phyloP scores from a whole-genome alignment of 1,140 invertebrate species.

The Tribolium madens region DNA sequence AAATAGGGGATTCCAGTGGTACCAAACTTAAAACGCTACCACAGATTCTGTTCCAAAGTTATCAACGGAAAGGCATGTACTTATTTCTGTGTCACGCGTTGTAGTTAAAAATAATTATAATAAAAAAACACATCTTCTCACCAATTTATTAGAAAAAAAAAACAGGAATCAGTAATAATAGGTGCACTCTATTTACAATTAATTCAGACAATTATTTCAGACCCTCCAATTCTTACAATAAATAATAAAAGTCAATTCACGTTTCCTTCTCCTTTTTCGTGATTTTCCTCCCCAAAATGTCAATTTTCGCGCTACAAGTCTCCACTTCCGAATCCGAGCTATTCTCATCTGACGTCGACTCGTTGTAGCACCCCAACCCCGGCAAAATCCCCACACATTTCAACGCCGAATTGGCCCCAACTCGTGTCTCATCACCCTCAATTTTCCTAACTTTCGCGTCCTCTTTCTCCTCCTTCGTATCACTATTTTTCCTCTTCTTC shows the following conservation, averaged over 20 bases:
- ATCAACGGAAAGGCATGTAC: too few species aligned
- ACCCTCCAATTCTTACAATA: too few species aligned
- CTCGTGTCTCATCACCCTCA: not conserved
- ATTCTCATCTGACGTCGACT: constrained; percentile 76
- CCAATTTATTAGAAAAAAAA: not conserved
- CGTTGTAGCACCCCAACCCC: constrained; percentile 80
- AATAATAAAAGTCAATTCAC: constrained; percentile 34
- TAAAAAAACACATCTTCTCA: constrained; percentile 2
- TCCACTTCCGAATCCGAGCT: constrained; percentile 71
- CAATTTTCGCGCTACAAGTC: constrained; percentile 64
- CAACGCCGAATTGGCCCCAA: constrained; percentile 63
- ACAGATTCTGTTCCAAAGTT: too few species aligned
- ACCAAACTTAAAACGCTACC: too few species aligned
- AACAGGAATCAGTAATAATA: too few species aligned
- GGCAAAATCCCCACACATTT: constrained; percentile 82
- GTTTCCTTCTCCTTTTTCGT: constrained; percentile 63
- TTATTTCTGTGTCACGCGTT: too few species aligned
- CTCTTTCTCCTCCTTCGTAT: constrained; percentile 71
- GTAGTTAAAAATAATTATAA: too few species aligned
- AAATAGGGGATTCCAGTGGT: too few species aligned
- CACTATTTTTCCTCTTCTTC: constrained; percentile 66
- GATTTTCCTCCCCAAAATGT: constrained; percentile 72
- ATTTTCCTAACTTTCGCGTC: constrained; percentile 35
- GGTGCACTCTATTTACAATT: too few species aligned
- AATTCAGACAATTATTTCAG: too few species aligned